These are phyloP conservation scores for Crocallis elinguaria DNA, from an alignment of 2,888 invertebrate genomes.

Conservation along the genomic window DNA sequence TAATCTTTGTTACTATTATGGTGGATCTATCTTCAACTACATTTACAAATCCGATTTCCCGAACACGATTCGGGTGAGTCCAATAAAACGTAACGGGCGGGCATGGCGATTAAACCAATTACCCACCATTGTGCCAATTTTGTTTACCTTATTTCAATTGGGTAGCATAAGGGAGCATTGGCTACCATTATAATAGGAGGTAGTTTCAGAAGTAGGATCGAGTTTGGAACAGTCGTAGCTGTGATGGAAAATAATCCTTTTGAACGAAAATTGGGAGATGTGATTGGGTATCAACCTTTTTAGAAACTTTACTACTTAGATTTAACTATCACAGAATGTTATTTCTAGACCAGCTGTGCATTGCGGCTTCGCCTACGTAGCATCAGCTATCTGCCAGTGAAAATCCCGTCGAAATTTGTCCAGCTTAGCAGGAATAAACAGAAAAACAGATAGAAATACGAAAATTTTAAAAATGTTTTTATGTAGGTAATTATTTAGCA, in stretches of 20 bases:
- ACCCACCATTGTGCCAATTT: slow-evolving; percentile 58
- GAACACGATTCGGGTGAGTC: slow-evolving; percentile 48
- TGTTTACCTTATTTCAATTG: slow-evolving; percentile 54
- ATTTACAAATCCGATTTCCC: slow-evolving; percentile 41
- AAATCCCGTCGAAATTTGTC: no score
- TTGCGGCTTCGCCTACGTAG: no score
- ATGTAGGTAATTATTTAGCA: no score
- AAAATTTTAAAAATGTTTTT: no score
- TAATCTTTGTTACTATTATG: not conserved
- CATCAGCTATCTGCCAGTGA: no score
- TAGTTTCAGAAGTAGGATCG: slow-evolving; percentile 4
- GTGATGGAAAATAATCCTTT: not conserved
- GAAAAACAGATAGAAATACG: no score
- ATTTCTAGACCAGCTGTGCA: no score
- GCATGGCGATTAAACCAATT: slow-evolving; percentile 64
- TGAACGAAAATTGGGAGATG: no score
- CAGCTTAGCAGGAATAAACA: no score
- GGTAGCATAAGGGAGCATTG: slow-evolving; percentile 36
- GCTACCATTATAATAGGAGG: slow-evolving; percentile 39
- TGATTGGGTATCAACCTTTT: no score
- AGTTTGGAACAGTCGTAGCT: not conserved
- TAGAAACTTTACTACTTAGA: no score
- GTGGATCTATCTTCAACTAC: slow-evolving; percentile 1
- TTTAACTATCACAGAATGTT: no score
- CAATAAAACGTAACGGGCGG: slow-evolving; percentile 64